These are phyloP conservation scores for Muscicapa striata DNA, from an alignment of 2,797 vertebrate genomes.

Conservation along the genomic window DNA sequence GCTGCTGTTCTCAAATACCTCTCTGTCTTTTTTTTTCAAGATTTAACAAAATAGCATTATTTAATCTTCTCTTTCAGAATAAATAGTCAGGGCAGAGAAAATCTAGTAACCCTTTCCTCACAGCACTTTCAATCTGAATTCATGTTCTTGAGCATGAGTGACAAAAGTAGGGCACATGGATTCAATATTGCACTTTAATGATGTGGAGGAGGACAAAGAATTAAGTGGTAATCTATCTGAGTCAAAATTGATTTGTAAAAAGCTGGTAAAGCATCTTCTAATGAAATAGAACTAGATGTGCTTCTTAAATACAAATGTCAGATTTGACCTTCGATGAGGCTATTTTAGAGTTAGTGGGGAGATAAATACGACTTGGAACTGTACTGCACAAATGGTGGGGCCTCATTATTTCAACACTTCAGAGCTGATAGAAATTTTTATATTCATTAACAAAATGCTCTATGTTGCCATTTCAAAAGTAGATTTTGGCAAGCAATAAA, in stretches of 20 bases:
- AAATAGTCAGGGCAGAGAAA: background rate
- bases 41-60: background rate
- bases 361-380: constrained; percentile 16
- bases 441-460: background rate
- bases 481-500: background rate
- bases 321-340: constrained; percentile 15
- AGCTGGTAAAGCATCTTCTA: constrained; percentile 7
- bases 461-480: background rate
- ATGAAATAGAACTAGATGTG: constrained; percentile 42
- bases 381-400: background rate
- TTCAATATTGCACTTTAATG: constrained; percentile 37
- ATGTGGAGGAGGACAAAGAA: constrained; percentile 29
- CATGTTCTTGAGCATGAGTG: constrained; percentile 20
- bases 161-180: constrained; percentile 54
- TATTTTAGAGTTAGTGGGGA: constrained; percentile 36
- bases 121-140: constrained; percentile 4
- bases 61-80: background rate
- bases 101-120: background rate
- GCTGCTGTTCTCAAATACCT: background rate
- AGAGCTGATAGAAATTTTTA: background rate
- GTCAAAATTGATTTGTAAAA: constrained; percentile 49
- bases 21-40: background rate
- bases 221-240: constrained; percentile 30
- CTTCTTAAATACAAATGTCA: constrained; percentile 41
- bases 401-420: background rate